Base-by-base conservation (phyloP, 2,113 vertebrate species). In the Neodon shergylaensis region DNA sequence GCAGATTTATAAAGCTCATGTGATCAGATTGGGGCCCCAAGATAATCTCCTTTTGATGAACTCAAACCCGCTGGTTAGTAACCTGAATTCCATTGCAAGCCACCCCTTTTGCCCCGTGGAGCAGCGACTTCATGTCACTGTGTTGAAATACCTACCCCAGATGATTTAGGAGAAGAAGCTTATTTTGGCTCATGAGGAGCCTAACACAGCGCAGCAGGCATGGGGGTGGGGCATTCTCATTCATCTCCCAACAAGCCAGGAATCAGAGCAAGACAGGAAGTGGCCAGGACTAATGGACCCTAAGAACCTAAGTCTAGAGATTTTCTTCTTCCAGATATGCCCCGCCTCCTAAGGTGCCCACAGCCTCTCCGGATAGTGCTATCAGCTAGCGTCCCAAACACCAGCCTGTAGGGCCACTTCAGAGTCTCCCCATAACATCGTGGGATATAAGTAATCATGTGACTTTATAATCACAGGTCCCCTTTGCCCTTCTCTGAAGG, bases 31-130 rank as follows among this genome's bases (percentile, higher is more conserved):
- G 16, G 28, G 58, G 36, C 68, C 28, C 70, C 12, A 65, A 44
- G 68, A 65, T 65, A 63, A 85, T 65, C 39, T 68, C n/a, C 68
- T 11, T 84, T 82, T 91, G 54, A 68, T 68, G 47, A 85, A 89
- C 54, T 92, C 84, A 61, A 58, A 91, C 7, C 74, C 22, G 63
- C 90, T 83, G 73, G 73, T 74, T 68, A 88, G 74, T 73, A 61
- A 92, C 72, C 84, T 95, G 79, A 92, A 88, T 85, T 63, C 82
- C 83, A 77, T 74, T 66, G 44, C 24, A 72, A 96, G 97, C 70
- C 16, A 16, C 6, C n/a, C 58, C 21, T 92, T 78, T 54, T 84
- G 61, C 65, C 8, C 2, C 19, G 9, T 86, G 72, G 58, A 54
- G 28, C 42, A 11, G 9, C 19, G 0, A 19, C 36, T 31, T 61